Base-by-base conservation (phyloP, 2,113 vertebrate species). In the Charina bottae region DNA sequence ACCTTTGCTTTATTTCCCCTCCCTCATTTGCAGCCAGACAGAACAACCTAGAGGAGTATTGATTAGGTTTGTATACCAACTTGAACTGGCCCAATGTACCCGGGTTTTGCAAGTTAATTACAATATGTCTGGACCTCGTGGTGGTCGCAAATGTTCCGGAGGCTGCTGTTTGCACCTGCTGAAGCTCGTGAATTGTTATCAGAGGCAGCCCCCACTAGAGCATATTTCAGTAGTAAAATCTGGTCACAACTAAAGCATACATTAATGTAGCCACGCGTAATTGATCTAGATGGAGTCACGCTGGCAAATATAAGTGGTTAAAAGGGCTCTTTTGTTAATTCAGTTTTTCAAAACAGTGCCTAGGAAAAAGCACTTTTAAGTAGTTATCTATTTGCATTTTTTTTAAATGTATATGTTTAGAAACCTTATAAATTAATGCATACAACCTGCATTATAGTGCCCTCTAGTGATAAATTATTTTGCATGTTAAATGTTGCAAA, bases 381-480 rank as follows among this genome's bases (percentile, higher is more conserved):
- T 84, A 23, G 17, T 68, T n/a, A 55, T 42, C 17, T 78, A 87
- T 84, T 55, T 4, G 12, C 5, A 4, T 83, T 90, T 23, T 49
- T 89, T 4, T 78, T 46, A 42, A 21, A 3, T 0, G 3, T 5
- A 37, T 60, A 19, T 87, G 83, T 37, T 1, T 84, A 19, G 24
- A 46, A 0, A 6, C 1, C 7, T 3, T 2, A 24, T 53, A 58
- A 90, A 90, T 85, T 59, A 89, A 90, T 89, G 85, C 23, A 56
- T 92, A 42, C 94, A 78, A 68, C 6, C 55, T 95, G 56, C 93
- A 72, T 94, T 91, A 91, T 49, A 94, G 92, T 68, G 92, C 97
- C 97, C 97, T 97, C 98, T 97, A 93, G 95, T 97, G 97, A 85
- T 89, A 92, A 1, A 91, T 87, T 19, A 91, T 33, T 72, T 26